Percentiles rank a stretch among this genome's conserved stretches.
phyloP scores from a whole-genome alignment of 2,797 vertebrate genomes.

The Coreius guichenoti region DNA sequence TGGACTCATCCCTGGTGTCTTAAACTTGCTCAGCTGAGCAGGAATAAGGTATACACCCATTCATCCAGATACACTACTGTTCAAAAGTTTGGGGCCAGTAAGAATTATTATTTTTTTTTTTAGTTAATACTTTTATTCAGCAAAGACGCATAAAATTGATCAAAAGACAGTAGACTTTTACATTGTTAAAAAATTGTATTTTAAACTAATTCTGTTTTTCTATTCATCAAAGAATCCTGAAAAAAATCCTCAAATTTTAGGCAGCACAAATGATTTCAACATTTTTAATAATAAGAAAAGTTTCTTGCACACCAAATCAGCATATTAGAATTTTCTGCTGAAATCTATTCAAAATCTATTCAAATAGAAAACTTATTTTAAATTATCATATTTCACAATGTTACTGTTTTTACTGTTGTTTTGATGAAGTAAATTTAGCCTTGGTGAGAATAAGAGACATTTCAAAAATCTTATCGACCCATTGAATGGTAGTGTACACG shows the following conservation, averaged over 20 bases:
- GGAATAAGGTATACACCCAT: conserved; percentile 83
- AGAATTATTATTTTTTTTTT: not conserved
- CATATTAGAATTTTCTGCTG: not conserved
- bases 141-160: not conserved
- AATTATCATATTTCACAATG: not conserved
- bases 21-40: conserved; percentile 87
- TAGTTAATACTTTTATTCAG: not conserved
- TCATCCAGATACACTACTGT: not conserved
- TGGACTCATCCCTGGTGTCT: conserved; percentile 99
- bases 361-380: not conserved
- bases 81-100: not conserved
- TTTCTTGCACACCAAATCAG: not conserved
- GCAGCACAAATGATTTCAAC: not conserved
- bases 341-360: not conserved
- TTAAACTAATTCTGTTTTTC: not conserved
- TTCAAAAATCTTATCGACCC: not conserved
- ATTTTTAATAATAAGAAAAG: not conserved
- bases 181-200: not conserved
- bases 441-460: not conserved
- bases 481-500: not conserved
- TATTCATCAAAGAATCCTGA: not conserved
- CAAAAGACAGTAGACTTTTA: not conserved
- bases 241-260: not conserved
- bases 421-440: not conserved
- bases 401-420: not conserved